Base-by-base conservation (phyloP, 2,888 invertebrate genomes). In the Rugalucina vietnamica region DNA sequence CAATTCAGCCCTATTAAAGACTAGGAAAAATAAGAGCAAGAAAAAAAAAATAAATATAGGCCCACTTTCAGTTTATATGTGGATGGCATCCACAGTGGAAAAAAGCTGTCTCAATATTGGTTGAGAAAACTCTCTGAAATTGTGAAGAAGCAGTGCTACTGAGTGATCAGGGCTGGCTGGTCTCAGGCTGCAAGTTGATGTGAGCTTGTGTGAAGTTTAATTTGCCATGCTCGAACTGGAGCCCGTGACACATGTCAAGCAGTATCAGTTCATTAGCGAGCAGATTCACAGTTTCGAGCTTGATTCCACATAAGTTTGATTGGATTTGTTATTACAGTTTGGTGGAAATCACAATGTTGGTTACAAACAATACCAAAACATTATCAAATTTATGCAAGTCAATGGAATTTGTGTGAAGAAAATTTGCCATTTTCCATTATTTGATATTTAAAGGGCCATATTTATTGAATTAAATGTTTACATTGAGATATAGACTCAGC, bases 21-120 rank as follows among this genome's bases (percentile, higher is more conserved):
- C 54, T 14, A 54, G 54, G 21, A 54, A 54, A 21, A 54, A 54
- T n/a, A 54, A 54, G 4, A 54, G 54, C n/a, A 54, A 54, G 21
- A n/a, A n/a, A n/a, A n/a, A n/a, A 54, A 54, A 21, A 54, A 54
- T 21, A 54, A 54, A 54, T 54, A 54, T n/a, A 54, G 54, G 21
- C 54, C 54, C n/a, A 54, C 54, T 54, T 54, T 54, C n/a, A n/a
- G 54, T 8, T 21, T 54, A 54, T 54, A 54, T 54, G n/a, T n/a
- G n/a, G 54, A 54, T n/a, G 54, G 54, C 21, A 54, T 54, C n/a
- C 54, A 54, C 54, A 54, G 54, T 54, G 54, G 54, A n/a, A 54
- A 21, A 18, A 54, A 54, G n/a, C n/a, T 54, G n/a, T 54, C 54
- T 21, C 54, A 54, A n/a, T 8, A 54, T 21, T 54, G 54, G 54